Conservation (phyloP, 1,140 invertebrate species). For the Halesus radiatus region DNA sequence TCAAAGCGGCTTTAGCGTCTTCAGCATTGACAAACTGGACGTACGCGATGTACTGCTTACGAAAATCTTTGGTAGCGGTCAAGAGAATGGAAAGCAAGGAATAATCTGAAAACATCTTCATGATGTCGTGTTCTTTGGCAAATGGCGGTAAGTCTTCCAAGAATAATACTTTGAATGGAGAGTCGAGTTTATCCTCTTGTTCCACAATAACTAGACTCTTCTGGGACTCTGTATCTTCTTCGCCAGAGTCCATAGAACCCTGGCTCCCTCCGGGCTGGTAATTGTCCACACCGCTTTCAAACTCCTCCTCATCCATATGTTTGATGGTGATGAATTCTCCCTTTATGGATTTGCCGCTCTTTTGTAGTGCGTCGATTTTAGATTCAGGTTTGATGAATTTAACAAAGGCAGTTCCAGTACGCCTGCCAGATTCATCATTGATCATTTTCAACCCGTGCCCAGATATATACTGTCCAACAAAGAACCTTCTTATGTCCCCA, state of each 20-base stretch:
- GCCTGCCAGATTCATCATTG: constrained; percentile 82
- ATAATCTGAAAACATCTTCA: constrained; percentile 81
- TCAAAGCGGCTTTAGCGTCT: constrained; percentile 76
- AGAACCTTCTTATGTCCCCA: constrained; percentile 85
- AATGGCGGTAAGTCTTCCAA: constrained; percentile 81
- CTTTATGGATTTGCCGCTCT: constrained; percentile 72
- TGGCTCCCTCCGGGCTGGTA: constrained; percentile 65
- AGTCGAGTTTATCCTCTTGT: constrained; percentile 42
- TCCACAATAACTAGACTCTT: constrained; percentile 53
- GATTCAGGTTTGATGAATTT: constrained; percentile 79
- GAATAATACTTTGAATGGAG: constrained; percentile 72
- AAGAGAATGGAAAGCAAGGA: constrained; percentile 80
- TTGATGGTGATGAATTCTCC: constrained; percentile 75
- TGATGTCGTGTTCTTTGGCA: constrained; percentile 83
- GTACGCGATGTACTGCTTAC: constrained; percentile 75
- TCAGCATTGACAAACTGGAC: constrained; percentile 81
- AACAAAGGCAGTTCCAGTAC: constrained; percentile 85
- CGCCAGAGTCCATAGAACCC: constrained; percentile 35
- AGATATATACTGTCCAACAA: constrained; percentile 82
- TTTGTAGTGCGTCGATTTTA: constrained; percentile 78
- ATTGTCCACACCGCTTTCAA: constrained; percentile 77
- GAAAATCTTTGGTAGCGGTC: constrained; percentile 71
- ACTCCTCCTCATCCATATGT: constrained; percentile 74
- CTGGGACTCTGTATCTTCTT: constrained; percentile 54
- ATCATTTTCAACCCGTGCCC: constrained; percentile 89